These are phyloP conservation scores for Agrochola macilenta DNA, from an alignment of 2,888 invertebrate species.

Conservation along the genomic window DNA sequence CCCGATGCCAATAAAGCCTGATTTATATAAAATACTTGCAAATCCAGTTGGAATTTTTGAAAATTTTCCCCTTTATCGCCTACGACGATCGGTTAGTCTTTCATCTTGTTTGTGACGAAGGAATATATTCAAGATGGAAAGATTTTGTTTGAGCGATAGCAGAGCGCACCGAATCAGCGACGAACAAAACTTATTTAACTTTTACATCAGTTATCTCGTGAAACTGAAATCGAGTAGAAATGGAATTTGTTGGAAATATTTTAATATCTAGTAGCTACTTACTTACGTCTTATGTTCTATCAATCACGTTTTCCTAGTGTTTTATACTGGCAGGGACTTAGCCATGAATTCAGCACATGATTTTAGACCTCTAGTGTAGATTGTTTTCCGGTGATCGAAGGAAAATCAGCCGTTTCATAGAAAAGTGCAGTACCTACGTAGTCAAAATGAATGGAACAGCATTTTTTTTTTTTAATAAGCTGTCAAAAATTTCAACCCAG, in stretches of 20 bases:
- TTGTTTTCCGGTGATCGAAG: too few species aligned
- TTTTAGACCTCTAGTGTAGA: neutral
- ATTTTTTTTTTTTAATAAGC: too few species aligned
- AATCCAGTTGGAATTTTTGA: constrained; percentile 72
- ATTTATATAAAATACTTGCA: constrained; percentile 84
- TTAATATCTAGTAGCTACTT: neutral
- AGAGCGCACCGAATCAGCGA: constrained; percentile 21
- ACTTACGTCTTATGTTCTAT: neutral
- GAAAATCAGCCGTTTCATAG: too few species aligned
- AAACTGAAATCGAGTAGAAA: constrained; percentile 23
- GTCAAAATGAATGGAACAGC: too few species aligned
- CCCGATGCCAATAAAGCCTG: constrained; percentile 87
- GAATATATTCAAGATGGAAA: constrained; percentile 28
- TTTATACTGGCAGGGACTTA: neutral
- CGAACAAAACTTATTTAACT: constrained; percentile 29
- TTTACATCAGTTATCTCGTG: constrained; percentile 15
- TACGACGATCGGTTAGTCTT: constrained; percentile 49
- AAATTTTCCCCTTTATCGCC: constrained; percentile 63
- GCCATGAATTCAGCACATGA: neutral
- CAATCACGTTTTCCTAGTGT: neutral
- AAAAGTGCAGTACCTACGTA: too few species aligned
- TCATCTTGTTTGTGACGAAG: constrained; percentile 56
- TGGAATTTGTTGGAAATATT: constrained; percentile 19
- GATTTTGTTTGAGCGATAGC: constrained; percentile 31
- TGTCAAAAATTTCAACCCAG: too few species aligned